Conservation (phyloP, 1,140 invertebrate species). For the Aradophagus sp. region DNA sequence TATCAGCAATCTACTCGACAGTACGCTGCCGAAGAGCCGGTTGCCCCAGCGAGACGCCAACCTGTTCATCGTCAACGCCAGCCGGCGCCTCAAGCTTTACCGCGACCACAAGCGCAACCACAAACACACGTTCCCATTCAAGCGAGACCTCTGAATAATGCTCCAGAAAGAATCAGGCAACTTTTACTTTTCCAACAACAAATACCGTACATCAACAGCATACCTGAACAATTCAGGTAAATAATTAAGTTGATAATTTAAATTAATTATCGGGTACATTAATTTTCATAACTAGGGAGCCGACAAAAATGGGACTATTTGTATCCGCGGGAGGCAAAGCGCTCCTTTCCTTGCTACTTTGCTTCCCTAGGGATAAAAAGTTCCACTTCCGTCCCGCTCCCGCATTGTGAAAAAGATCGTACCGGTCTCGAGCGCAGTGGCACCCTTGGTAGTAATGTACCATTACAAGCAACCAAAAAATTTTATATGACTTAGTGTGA, state of each 20-base stretch:
- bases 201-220: conserved; percentile 70
- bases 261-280: no score
- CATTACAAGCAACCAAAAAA: no score
- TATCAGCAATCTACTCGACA: conserved; percentile 37
- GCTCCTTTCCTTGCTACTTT: no score
- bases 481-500: no score
- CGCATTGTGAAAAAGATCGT: no score
- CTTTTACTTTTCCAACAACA: conserved; percentile 69
- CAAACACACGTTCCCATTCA: conserved; percentile 55
- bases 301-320: background rate
- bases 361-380: no score
- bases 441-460: no score
- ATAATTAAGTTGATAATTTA: background rate
- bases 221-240: conserved; percentile 71
- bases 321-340: background rate
- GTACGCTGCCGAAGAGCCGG: conserved; percentile 29
- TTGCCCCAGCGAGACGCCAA: conserved; percentile 48
- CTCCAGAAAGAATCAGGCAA: conserved; percentile 68
- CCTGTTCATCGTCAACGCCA: conserved; percentile 38
- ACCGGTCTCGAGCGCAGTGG: no score
- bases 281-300: no score
- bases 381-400: no score
- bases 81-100: conserved; percentile 69
- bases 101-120: conserved; percentile 57
- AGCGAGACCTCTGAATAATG: conserved; percentile 58